Conservation (phyloP, 2,797 vertebrate genomes). For the Gymnocypris eckloni region DNA sequence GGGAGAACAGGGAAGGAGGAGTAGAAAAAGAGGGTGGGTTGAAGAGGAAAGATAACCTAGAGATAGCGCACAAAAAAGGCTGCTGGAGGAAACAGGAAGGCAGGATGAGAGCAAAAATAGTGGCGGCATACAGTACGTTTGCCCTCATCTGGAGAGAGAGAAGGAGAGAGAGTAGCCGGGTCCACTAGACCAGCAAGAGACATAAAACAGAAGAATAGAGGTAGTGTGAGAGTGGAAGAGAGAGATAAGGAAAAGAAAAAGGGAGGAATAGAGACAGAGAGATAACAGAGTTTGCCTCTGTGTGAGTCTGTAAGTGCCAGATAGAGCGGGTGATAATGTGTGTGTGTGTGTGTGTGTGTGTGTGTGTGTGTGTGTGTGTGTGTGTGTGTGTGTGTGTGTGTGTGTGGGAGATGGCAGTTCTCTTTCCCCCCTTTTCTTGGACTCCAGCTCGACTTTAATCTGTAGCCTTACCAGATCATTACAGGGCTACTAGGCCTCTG, state of each 20-base stretch:
- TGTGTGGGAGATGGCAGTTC: constrained; percentile 56
- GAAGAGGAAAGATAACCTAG: constrained; percentile 49
- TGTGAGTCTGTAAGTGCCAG: constrained; percentile 53
- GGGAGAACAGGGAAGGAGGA: constrained; percentile 63
- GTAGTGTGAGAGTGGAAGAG: constrained; percentile 41
- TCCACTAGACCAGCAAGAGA: constrained; percentile 41
- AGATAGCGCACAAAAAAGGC: constrained; percentile 44
- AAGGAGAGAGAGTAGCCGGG: background rate
- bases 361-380: background rate
- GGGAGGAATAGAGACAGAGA: constrained; percentile 41
- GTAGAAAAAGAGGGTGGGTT: constrained; percentile 64
- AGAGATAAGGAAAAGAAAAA: constrained; percentile 53
- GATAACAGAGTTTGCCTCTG: constrained; percentile 54
- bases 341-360: background rate
- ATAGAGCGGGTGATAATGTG: constrained; percentile 44
- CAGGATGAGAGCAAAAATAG: constrained; percentile 47
- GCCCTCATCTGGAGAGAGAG: constrained; percentile 1
- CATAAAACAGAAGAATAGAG: constrained; percentile 37
- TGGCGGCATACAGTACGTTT: constrained; percentile 44
- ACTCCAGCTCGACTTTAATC: constrained; percentile 66
- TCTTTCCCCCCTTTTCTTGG: constrained; percentile 62
- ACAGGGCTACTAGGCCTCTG: constrained; percentile 69
- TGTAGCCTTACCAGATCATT: constrained; percentile 70
- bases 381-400: background rate
- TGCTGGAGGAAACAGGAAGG: constrained; percentile 47